Conservation (phyloP, 2,797 vertebrate species). For the Acanthurus leucopareius region DNA sequence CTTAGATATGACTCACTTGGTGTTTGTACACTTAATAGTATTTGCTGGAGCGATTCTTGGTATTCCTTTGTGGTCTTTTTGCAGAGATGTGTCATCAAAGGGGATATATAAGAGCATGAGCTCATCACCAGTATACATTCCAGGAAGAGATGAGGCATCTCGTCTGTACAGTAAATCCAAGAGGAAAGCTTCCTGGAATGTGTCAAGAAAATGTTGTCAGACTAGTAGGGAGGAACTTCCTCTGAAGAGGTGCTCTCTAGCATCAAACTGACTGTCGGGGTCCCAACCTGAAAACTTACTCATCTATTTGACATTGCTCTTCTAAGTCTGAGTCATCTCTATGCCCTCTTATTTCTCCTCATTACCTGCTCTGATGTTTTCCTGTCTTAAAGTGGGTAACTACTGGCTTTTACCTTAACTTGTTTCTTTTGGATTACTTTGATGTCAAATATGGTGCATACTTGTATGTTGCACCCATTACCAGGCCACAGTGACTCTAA, state of each 20-base stretch:
- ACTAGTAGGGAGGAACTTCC: neutral
- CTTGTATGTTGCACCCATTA: neutral
- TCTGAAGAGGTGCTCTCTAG: conserved; percentile 12
- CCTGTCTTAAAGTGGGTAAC: neutral
- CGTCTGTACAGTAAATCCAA: conserved; percentile 50
- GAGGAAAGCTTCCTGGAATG: conserved; percentile 59
- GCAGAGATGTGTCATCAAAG: conserved; percentile 63
- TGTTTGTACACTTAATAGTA: conserved; percentile 1
- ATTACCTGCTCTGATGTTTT: conserved; percentile 15
- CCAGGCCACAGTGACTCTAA: neutral
- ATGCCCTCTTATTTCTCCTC: neutral
- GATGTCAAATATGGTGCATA: neutral
- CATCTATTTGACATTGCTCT: conserved; percentile 12
- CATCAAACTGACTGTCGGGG: conserved; percentile 4
- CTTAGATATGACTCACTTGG: conserved; percentile 4
- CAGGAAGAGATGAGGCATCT: conserved; percentile 64
- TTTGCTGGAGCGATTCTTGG: conserved; percentile 10
- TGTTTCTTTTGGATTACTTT: neutral
- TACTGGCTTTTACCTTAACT: neutral
- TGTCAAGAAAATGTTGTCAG: conserved; percentile 37
- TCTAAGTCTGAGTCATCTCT: conserved; percentile 13
- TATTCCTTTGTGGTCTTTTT: conserved; percentile 37
- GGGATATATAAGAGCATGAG: conserved; percentile 47
- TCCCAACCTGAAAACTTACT: conserved; percentile 26
- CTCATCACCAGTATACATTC: conserved; percentile 67